These are phyloP conservation scores for Argyra leucocephala DNA, from an alignment of 2,888 invertebrate genomes.

Conservation along the genomic window DNA sequence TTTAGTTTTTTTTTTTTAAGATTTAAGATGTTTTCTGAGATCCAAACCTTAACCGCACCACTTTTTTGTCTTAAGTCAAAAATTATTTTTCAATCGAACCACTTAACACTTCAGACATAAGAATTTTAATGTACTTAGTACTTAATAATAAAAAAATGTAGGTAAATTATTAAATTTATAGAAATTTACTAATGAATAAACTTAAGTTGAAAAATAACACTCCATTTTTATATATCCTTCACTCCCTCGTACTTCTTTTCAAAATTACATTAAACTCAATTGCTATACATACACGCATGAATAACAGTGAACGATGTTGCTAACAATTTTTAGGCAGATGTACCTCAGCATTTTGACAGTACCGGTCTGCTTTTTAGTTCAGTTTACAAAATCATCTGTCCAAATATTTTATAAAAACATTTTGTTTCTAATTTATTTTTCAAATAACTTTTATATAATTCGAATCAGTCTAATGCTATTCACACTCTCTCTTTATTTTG, in stretches of 20 bases:
- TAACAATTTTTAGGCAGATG: not conserved
- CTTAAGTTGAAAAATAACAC: slow-evolving; percentile 4
- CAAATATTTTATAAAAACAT: too few relatives aligned
- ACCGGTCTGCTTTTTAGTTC: too few relatives aligned
- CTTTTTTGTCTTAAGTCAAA: not conserved
- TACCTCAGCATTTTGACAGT: not conserved
- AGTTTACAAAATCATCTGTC: too few relatives aligned
- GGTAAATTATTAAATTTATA: not conserved
- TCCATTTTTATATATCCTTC: slow-evolving; percentile 6
- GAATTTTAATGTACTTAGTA: not conserved
- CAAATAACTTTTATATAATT: too few relatives aligned
- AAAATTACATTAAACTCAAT: slow-evolving; percentile 6
- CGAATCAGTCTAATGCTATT: too few relatives aligned
- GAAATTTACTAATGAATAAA: not conserved
- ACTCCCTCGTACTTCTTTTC: slow-evolving; percentile 4
- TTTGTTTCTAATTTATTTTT: too few relatives aligned
- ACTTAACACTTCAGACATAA: not conserved
- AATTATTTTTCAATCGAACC: not conserved
- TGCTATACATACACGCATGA: not conserved
- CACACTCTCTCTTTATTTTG: too few relatives aligned
- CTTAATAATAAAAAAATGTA: not conserved
- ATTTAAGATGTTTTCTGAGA: not conserved
- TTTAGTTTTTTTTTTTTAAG: not conserved
- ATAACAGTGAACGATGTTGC: not conserved
- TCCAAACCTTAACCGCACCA: slow-evolving; percentile 3